Base-by-base conservation (phyloP, 2,113 vertebrate species). In the Takifugu flavidus region DNA sequence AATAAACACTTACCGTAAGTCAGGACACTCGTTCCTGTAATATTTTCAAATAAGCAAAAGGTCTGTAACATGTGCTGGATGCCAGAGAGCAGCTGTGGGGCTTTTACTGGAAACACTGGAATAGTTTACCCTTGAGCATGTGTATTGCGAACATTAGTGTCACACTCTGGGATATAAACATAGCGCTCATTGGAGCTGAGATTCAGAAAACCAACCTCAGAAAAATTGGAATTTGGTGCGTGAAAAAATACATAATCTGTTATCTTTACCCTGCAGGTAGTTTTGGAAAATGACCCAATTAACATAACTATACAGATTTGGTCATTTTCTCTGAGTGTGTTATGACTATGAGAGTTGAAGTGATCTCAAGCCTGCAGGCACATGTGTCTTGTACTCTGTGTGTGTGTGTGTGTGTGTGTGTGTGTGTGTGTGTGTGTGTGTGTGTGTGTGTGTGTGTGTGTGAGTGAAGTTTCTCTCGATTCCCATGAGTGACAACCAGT, bases 1-100 rank as follows among this genome's bases (percentile, higher is more conserved):
- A 55, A 66, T 47, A 78, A 75, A 68, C 70, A 67, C 56, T 91
- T 87, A 77, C 86, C 13, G 75, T 86, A 88, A 91, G 66, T 63
- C 55, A 4, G 54, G 49, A 59, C 55, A 55, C 46, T 62, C 64
- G 27, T 86, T 84, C 76, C 72, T 3, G 58, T 73, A 82, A 80
- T 12, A 51, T 72, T 79, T 75, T 34, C 52, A 76, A 69, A 69
- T 55, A 63, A 58, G 60, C 57, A 65, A 56, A 63, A 26, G 44
- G 13, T 43, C 43, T 80, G 46, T 42, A 56, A 69, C 55, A 47
- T 62, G 53, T 78, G 42, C 34, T 61, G 25, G 34, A 67, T 64
- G 55, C 57, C 43, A 64, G 8, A 3, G 39, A 69, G 52, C 51
- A 62, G 66, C 56, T 65, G 68, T 62, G 15, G 54, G 29, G 39